Evolutionary conservation across 2,113 vertebrate species (phyloP).

Genomic region (Panurus biarmicus): DNA sequence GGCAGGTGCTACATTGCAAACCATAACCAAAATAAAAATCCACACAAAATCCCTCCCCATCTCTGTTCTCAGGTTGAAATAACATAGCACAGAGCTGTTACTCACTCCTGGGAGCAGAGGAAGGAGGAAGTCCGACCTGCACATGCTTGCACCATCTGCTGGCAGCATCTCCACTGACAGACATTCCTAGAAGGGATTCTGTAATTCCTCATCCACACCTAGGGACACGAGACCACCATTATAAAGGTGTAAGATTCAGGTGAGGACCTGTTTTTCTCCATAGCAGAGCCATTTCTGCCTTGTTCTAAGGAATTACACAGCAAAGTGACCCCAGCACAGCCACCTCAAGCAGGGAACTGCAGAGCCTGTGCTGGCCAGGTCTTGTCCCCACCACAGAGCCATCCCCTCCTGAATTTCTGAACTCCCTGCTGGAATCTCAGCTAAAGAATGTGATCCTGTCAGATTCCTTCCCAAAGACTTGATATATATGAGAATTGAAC

Average conservation of each 20-base stretch:
- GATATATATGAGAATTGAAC: background rate
- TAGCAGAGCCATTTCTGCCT: background rate
- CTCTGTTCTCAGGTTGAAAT: background rate
- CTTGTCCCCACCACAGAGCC: background rate
- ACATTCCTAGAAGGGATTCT: background rate
- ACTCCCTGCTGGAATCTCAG: background rate
- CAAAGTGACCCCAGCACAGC: rapidly evolving
- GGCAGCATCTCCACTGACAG: background rate
- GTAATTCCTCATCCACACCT: background rate
- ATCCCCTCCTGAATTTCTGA: background rate
- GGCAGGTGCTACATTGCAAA: background rate
- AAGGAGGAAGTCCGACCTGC: background rate
- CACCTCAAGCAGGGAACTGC: background rate
- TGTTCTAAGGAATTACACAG: background rate
- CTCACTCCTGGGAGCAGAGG: background rate
- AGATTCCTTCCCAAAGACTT: background rate
- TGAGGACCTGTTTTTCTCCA: background rate
- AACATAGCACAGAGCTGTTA: background rate
- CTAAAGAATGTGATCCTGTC: background rate
- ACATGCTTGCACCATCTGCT: slow-evolving; percentile 32
- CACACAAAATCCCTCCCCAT: background rate
- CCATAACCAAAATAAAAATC: background rate
- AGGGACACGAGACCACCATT: background rate
- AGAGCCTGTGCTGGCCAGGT: background rate
- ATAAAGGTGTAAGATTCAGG: background rate